Conservation (phyloP, 1,140 invertebrate species). For the Zaprionus ornatus region DNA sequence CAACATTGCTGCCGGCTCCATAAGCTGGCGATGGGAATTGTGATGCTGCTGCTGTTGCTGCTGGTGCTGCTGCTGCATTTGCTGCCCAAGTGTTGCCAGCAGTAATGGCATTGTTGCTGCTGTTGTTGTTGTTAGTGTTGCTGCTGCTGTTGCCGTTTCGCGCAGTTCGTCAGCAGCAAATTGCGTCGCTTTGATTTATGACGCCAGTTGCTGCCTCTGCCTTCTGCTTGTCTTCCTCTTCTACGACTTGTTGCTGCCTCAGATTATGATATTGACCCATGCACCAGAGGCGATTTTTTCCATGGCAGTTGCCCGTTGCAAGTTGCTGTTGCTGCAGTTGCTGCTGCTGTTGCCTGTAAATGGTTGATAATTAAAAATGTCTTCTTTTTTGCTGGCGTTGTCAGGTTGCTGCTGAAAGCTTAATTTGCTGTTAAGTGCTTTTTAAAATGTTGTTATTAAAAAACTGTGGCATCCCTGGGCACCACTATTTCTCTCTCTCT, state of each 20-base stretch:
- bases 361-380: constrained; percentile 76
- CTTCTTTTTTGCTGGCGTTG: constrained; percentile 59
- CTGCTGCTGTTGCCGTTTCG: constrained; percentile 48
- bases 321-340: constrained; percentile 19
- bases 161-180: constrained; percentile 80
- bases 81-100: constrained; percentile 52
- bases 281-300: constrained; percentile 66
- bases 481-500: background rate
- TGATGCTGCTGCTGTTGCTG: constrained; percentile 51
- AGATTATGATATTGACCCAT: constrained; percentile 83
- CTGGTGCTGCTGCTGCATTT: constrained; percentile 26
- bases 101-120: constrained; percentile 56
- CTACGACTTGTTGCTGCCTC: constrained; percentile 66
- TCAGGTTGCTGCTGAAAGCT: constrained; percentile 62
- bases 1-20: constrained; percentile 54
- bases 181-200: constrained; percentile 82
- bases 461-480: constrained; percentile 12
- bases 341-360: constrained; percentile 43
- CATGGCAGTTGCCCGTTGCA: constrained; percentile 16
- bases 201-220: constrained; percentile 55
- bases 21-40: constrained; percentile 73
- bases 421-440: constrained; percentile 74
- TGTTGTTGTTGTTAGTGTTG: constrained; percentile 36
- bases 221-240: constrained; percentile 33
- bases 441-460: constrained; percentile 76